Base-by-base conservation (phyloP, 2,797 vertebrate species). In the Lithobates sylvaticus region DNA sequence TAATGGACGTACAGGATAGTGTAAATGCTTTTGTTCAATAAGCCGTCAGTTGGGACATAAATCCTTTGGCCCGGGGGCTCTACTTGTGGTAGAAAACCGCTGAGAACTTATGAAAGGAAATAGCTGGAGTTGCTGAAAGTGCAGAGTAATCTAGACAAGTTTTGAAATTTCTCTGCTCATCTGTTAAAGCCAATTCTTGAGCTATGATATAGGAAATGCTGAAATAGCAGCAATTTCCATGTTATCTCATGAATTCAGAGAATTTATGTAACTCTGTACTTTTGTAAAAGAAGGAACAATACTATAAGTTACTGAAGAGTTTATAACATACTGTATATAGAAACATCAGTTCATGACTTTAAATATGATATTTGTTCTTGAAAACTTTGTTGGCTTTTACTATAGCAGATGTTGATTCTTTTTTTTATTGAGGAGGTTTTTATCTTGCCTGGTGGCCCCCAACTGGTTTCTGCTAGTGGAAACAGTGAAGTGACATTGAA, bases 51-150 rank as follows among this genome's bases (percentile, higher is more conserved):
- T 67, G 10, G 65, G 65, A 26, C 27, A 27, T 67, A 67, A 67
- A 67, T 67, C 27, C 65, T 29, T 67, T 67, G 65, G 65, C 65
- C 65, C 65, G 13, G 12, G 26, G 65, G 65, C 65, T 67, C 65
- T 67, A 26, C 65, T 27, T 67, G 26, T 67, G 65, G 65, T 67
- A 15, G 65, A 29, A 67, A 67, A 67, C 65, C 10, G 26, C 65
- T 67, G 65, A 67, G 26, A 67, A 29, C 65, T 29, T 67, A 67
- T 67, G 65, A 67, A 67, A 27, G 65, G 65, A 67, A 67, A 67
- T 67, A 67, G 65, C 65, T 67, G 65, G 65, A 67, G 65, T 67
- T 67, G 65, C 65, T 67, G 65, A 67, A 67, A 67, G 65, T 67
- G 65, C 65, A 29, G 65, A 26, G 65, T 67, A 67, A 67, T 67